Evolutionary conservation across 2,797 vertebrate genomes (phyloP).

Genomic region (Pangasius mekongensis): DNA sequence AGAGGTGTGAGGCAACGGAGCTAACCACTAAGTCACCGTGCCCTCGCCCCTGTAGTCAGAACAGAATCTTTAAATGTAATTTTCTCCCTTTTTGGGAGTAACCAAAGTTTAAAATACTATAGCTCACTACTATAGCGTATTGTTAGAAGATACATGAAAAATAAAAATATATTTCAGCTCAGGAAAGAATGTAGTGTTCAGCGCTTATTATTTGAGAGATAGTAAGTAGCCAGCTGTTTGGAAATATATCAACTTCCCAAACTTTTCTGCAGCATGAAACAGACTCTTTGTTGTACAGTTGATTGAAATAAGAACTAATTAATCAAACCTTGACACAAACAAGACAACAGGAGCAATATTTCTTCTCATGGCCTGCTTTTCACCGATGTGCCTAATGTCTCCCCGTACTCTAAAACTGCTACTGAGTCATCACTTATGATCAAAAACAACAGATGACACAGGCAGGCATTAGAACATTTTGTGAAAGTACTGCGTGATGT

Average conservation of each 20-base stretch:
- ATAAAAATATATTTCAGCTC: background rate
- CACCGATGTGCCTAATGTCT: constrained; percentile 10
- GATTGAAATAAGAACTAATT: constrained; percentile 6
- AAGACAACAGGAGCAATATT: constrained; percentile 7
- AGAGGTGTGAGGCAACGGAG: too few species aligned
- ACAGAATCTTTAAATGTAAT: background rate
- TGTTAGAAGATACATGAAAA: background rate
- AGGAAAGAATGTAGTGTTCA: background rate
- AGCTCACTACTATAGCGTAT: too few species aligned
- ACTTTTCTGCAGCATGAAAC: background rate
- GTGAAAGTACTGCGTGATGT: constrained; percentile 34
- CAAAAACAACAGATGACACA: constrained; percentile 48
- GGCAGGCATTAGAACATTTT: constrained; percentile 32
- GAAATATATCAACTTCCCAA: background rate
- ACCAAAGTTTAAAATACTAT: background rate
- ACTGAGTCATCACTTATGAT: constrained; percentile 49
- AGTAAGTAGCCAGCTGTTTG: background rate
- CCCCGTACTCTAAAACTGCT: constrained; percentile 33
- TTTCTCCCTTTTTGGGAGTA: background rate
- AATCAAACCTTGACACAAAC: constrained; percentile 5
- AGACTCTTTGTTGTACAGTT: background rate
- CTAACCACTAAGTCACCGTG: too few species aligned
- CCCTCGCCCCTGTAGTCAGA: background rate
- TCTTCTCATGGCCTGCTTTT: background rate
- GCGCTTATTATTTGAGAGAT: background rate